Evolutionary conservation across 2,113 vertebrate genomes (phyloP).

Genomic region (Orcinus orca): DNA sequence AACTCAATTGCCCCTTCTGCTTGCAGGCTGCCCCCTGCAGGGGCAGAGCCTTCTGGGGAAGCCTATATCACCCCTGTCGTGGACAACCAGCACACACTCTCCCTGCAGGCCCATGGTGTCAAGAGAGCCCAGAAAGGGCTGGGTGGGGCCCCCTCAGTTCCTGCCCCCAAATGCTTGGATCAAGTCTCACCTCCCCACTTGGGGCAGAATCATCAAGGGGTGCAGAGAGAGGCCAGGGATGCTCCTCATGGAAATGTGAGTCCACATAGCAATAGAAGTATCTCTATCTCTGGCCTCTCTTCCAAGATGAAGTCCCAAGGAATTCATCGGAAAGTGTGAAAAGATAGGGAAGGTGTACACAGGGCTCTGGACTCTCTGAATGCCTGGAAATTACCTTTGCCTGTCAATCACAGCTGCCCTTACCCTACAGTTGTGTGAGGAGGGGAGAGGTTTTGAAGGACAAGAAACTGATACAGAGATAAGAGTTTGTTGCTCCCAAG

Average conservation of each 20-base stretch:
- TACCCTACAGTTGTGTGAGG: neutral
- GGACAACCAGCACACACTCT: no score
- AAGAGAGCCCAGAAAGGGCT: neutral
- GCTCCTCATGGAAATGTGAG: neutral
- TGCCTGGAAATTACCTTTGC: neutral
- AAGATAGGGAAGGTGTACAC: neutral
- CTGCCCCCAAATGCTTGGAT: neutral
- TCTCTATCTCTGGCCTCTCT: neutral
- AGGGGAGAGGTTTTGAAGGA: neutral
- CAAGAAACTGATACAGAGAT: neutral
- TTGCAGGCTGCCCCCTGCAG: neutral
- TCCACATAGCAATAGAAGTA: neutral
- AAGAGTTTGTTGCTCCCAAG: neutral
- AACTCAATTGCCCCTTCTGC: neutral
- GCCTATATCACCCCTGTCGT: rapidly evolving
- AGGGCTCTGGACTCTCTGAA: neutral
- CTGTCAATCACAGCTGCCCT: neutral
- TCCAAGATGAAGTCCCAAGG: neutral
- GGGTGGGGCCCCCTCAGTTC: neutral
- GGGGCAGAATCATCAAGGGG: neutral
- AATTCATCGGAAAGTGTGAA: neutral
- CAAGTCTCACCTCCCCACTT: neutral
- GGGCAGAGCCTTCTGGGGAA: neutral
- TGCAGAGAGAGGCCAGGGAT: neutral
- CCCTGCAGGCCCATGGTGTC: neutral